A percentile compares a stretch with the other conserved stretches of the same genome.
phyloP scores from a whole-genome alignment of 2,888 invertebrate species.

The Polymixis lichenea region DNA sequence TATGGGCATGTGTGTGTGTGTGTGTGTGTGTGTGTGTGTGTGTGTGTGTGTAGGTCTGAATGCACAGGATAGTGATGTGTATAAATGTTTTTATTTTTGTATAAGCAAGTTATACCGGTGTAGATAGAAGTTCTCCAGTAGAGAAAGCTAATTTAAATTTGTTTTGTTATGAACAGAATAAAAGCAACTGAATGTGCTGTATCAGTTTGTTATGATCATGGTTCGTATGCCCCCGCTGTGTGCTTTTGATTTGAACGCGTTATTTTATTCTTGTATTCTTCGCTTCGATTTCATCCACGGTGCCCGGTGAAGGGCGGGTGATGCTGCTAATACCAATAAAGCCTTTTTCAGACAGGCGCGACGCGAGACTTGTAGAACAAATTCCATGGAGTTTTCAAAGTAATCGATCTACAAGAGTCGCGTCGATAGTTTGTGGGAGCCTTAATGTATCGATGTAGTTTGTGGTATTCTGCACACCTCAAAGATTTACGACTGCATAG shows the following conservation, averaged over 20 bases:
- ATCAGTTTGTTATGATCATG: neutral
- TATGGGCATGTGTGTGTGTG: too few species aligned
- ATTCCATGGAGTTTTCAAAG: too few species aligned
- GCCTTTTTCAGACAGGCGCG: too few species aligned
- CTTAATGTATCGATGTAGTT: neutral
- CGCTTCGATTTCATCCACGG: conserved; percentile 9
- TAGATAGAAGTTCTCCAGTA: too few species aligned
- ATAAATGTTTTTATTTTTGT: too few species aligned
- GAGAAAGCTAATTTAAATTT: too few species aligned
- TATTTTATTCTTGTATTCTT: conserved; percentile 23
- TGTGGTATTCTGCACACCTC: conserved; percentile 12
- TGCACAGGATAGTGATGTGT: too few species aligned
- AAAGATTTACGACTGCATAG: neutral
- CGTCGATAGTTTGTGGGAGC: neutral
- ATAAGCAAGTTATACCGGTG: too few species aligned
- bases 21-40: too few species aligned
- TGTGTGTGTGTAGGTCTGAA: too few species aligned
- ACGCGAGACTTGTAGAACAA: too few species aligned
- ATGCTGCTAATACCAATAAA: neutral
- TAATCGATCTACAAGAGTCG: too few species aligned
- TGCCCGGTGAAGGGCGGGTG: neutral
- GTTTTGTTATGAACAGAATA: neutral
- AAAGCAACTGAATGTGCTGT: neutral
- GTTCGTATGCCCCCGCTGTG: neutral
- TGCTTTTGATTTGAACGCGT: conserved; percentile 19